A percentile compares a stretch with the other conserved stretches of the same genome.
phyloP scores from a whole-genome alignment of 2,797 vertebrate species.

The Halcyon leucocephala region DNA sequence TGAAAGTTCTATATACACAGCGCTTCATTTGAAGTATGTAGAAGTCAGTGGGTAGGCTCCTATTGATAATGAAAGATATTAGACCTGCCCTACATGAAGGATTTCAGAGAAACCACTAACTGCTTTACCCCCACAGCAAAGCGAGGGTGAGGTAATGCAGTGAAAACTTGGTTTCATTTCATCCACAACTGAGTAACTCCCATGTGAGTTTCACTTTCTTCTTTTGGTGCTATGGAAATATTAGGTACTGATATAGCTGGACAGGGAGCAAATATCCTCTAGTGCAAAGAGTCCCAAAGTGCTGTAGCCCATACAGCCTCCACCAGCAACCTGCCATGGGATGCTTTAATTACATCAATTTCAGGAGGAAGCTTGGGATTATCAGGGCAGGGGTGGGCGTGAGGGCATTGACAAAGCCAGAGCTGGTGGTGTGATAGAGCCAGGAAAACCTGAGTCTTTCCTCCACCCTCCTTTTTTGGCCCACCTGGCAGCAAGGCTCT shows the following conservation, averaged over 20 bases:
- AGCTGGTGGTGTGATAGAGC: not conserved
- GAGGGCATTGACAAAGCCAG: not conserved
- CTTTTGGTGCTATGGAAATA: not conserved
- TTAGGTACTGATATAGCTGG: not conserved
- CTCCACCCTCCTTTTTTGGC: not conserved
- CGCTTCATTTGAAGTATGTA: not conserved
- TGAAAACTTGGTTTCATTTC: too few species aligned
- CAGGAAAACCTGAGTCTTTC: not conserved
- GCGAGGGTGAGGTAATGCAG: not conserved
- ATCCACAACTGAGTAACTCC: too few species aligned
- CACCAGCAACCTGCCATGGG: not conserved
- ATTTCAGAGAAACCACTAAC: not conserved
- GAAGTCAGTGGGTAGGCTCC: not conserved
- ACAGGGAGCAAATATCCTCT: not conserved
- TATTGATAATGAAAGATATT: not conserved
- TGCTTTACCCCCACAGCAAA: not conserved
- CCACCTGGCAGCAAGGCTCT: not conserved
- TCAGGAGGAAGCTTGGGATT: not conserved
- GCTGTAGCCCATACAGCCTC: not conserved
- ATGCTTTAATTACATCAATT: not conserved
- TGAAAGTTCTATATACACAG: not conserved
- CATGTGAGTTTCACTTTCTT: not conserved
- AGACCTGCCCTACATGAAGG: not conserved
- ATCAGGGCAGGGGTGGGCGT: not conserved
- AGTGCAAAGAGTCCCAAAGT: not conserved